Base-by-base conservation (phyloP, 2,797 vertebrate genomes). In the Eremophila alpestris region DNA sequence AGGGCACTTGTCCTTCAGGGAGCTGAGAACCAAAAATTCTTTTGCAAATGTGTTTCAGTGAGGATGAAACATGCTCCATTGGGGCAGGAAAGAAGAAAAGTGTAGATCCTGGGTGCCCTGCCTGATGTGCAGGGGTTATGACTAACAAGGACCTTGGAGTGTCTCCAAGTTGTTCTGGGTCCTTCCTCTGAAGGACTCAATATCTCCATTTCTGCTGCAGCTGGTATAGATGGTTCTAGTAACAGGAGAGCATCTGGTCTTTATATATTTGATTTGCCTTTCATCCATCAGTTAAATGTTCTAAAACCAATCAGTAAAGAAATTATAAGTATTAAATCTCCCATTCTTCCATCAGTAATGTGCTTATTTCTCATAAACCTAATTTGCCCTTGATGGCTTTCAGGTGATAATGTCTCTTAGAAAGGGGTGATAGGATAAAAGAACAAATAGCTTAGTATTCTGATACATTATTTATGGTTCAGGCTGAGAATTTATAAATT, bases 281-380 rank as follows among this genome's bases (percentile, higher is more conserved):
- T 93, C 77, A 82, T 94, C 64, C 58, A 83, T 96, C 94, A 93
- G 89, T 86, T 94, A 84, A 90, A 84, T 90, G 70, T 90, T 94
- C 93, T 79, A 74, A 94, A 91, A 41, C 83, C 7, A 15, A 76
- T 94, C 88, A 80, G 90, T 95, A 68, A 87, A 93, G 81, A 80
- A 89, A 94, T 88, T 79, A 36, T 5, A 75, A 90, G 80, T 89
- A 91, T 95, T 95, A 90, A 95, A 80, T 87, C 46, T 51, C 90
- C 70, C 32, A 1, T 80, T 89, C 49, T 90, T 54, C 36, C 58
- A 48, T 89, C 60, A 71, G 70, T 84, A 83, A 84, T 77, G 64
- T 87, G 74, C 91, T 92, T 97, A 92, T 94, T 91, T 84, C 49
- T 89, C 83, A 82, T 96, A 91, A 94, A 93, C 43, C n/a, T 96